These are phyloP conservation scores for Etheostoma spectabile DNA, from an alignment of 2,113 vertebrate species.

Conservation along the genomic window DNA sequence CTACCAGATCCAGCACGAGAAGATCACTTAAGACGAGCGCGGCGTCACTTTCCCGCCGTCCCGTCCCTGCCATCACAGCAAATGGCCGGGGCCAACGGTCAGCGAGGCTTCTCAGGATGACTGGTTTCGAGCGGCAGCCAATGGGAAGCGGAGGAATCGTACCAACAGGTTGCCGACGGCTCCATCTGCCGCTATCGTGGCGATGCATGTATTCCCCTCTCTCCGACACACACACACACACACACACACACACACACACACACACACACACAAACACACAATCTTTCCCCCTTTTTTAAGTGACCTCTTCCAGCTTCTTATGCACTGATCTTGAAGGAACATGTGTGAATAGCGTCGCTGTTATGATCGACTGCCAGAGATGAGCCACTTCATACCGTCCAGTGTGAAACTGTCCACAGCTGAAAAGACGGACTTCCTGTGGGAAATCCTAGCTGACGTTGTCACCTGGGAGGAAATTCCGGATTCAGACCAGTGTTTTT, in stretches of 20 bases:
- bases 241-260: conserved; percentile 11
- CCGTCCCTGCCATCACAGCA: background rate
- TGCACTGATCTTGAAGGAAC: conserved; percentile 6
- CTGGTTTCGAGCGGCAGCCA: conserved; percentile 6
- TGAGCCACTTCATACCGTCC: conserved; percentile 29
- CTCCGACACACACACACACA: conserved; percentile 17
- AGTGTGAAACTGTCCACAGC: background rate
- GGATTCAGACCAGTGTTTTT: background rate
- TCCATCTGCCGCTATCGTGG: conserved; percentile 50
- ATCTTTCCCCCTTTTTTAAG: background rate
- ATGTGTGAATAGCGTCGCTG: background rate
- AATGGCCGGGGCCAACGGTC: background rate
- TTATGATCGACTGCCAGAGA: background rate
- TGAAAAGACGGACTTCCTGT: background rate
- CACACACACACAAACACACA: conserved; percentile 6
- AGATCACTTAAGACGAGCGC: conserved; percentile 87
- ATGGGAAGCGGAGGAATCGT: conserved; percentile 24
- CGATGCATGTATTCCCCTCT: conserved; percentile 3
- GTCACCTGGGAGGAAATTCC: background rate
- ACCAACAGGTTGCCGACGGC: conserved; percentile 4
- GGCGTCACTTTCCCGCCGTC: background rate
- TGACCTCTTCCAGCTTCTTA: conserved; percentile 7
- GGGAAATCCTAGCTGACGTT: background rate
- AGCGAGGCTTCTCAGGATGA: background rate
- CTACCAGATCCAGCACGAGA: conserved; percentile 99